A percentile compares a stretch with the other conserved stretches of the same genome.
These are phyloP conservation scores for Mnemiopsis leidyi DNA, from an alignment of 37 sponge, comb jelly and placozoan species.

Conservation along the genomic window DNA sequence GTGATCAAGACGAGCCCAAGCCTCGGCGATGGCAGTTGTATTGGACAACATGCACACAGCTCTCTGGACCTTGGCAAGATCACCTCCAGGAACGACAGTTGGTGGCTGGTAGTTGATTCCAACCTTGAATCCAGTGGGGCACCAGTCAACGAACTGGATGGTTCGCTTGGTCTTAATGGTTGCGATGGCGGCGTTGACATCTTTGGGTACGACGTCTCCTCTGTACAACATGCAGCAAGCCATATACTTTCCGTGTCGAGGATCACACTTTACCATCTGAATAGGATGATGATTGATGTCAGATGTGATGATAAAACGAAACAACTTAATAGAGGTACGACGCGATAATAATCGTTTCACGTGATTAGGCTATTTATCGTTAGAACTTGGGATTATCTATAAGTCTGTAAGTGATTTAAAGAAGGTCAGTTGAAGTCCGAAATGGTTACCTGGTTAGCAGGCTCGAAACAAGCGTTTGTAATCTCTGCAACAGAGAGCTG, in stretches of 20 bases:
- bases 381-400: not conserved
- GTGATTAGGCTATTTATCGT: too few species aligned
- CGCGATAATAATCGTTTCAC: too few species aligned
- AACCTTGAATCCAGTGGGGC: slow-evolving; percentile 97
- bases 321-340: not conserved
- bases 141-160: slow-evolving; percentile 95
- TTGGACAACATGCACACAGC: slow-evolving; percentile 95
- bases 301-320: not conserved
- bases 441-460: slow-evolving; percentile 89
- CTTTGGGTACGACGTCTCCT: slow-evolving; percentile 93
- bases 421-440: not conserved
- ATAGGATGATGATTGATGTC: not conserved
- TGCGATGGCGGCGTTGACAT: slow-evolving; percentile 88
- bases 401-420: not conserved
- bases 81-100: slow-evolving; percentile 90
- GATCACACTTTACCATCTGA: slow-evolving; percentile 94
- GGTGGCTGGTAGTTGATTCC: slow-evolving; percentile 99
- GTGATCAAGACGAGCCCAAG: slow-evolving; percentile 93
- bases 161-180: slow-evolving; percentile 86
- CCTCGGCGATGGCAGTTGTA: slow-evolving; percentile 91
- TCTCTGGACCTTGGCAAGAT: slow-evolving; percentile 86
- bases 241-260: slow-evolving; percentile 94
- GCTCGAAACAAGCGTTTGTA: slow-evolving; percentile 85
- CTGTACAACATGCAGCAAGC: slow-evolving; percentile 89
- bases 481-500: slow-evolving; percentile 77